Evolutionary conservation across 2,797 vertebrate species (phyloP).

Genomic region (Esox lucius): DNA sequence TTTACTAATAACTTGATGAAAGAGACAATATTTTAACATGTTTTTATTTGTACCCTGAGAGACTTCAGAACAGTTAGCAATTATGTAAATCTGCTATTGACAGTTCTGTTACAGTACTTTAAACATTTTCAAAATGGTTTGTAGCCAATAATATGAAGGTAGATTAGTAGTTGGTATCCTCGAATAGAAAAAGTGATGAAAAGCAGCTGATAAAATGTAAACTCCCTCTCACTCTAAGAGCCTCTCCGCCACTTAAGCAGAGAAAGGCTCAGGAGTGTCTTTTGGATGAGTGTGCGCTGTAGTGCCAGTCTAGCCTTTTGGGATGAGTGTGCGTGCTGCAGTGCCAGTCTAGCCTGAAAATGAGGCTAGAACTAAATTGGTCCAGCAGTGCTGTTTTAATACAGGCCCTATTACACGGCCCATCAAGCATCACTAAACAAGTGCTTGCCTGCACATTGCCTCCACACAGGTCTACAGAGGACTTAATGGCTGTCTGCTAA

Average conservation of each 20-base stretch:
- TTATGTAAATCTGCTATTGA: conserved; percentile 1
- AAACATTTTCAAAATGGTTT: neutral
- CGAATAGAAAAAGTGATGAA: conserved; percentile 9
- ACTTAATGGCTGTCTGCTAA: neutral
- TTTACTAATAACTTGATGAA: neutral
- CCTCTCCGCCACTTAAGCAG: conserved; percentile 8
- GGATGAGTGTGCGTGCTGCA: conserved; percentile 23
- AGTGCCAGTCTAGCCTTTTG: conserved; percentile 12
- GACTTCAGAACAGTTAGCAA: neutral
- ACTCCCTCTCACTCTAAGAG: conserved; percentile 12
- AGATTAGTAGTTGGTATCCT: neutral
- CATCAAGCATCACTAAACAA: conserved; percentile 39
- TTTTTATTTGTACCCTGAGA: neutral
- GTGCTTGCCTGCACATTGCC: neutral
- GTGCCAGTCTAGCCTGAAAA: conserved; percentile 33
- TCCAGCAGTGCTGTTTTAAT: conserved; percentile 37
- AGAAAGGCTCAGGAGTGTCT: conserved; percentile 21
- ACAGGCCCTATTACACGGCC: conserved; percentile 39
- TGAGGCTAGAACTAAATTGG: conserved; percentile 43
- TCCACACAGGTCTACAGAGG: neutral
- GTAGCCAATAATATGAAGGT: neutral
- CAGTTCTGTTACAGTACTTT: neutral
- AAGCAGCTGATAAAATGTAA: neutral
- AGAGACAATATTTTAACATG: neutral
- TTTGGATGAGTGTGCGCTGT: conserved; percentile 32